Percentiles rank a stretch among this genome's conserved stretches.
Evolutionary conservation across 1,140 invertebrate species (phyloP).

Genomic region (Drosophila tsacasi): DNA sequence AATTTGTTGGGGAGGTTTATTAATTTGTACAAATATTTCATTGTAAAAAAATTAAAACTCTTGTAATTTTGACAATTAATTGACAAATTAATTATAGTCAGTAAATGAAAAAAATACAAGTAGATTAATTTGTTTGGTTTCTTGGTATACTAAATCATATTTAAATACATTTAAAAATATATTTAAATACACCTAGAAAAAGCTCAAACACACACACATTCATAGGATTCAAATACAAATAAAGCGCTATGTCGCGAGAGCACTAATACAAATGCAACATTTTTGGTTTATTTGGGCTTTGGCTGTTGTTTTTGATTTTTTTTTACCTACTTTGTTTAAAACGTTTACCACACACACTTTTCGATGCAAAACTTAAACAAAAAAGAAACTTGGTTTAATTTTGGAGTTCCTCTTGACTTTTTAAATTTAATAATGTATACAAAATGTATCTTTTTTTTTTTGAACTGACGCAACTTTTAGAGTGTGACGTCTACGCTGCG

Average conservation of each 20-base stretch:
- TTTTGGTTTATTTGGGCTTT: conserved; percentile 11
- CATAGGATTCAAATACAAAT: not conserved
- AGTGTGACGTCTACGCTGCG: conserved; percentile 69
- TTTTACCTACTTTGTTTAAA: conserved; percentile 27
- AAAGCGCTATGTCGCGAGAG: conserved; percentile 23
- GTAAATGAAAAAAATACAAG: not conserved
- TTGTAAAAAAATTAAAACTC: not conserved
- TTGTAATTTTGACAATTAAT: too few species aligned
- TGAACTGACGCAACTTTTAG: conserved; percentile 73
- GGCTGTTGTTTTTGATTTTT: conserved; percentile 14
- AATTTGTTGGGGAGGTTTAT: not conserved
- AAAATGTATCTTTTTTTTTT: conserved; percentile 33
- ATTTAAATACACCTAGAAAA: conserved; percentile 10
- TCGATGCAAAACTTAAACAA: conserved; percentile 34
- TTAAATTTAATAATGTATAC: conserved; percentile 15
- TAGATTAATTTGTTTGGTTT: not conserved
- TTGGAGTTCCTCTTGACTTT: conserved; percentile 9
- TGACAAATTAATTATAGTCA: too few species aligned
- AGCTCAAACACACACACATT: conserved; percentile 11
- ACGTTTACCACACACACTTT: conserved; percentile 15
- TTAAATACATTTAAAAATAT: not conserved
- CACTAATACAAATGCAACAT: conserved; percentile 12
- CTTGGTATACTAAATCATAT: conserved; percentile 1
- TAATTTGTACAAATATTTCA: not conserved
- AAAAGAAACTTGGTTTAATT: conserved; percentile 14